phyloP scores from a whole-genome alignment of 2,113 vertebrate species.

The Nicator chloris region DNA sequence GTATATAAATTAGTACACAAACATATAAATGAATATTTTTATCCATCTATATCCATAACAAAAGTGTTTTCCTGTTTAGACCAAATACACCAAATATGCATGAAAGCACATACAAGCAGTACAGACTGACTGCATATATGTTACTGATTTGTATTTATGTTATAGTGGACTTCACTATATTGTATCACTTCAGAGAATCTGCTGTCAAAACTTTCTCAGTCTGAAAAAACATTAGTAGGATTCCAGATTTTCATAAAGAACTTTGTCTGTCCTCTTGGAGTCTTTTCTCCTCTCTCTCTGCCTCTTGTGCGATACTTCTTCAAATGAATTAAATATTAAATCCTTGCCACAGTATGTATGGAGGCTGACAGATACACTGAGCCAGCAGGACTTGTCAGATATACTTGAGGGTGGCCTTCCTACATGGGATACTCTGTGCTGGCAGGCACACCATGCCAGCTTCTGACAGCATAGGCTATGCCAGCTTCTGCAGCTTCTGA shows the following conservation, averaged over 20 bases:
- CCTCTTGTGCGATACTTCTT: background rate
- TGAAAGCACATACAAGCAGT: background rate
- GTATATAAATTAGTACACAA: background rate
- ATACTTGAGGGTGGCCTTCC: background rate
- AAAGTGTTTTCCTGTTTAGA: background rate
- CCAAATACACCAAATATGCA: background rate
- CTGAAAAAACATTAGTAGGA: background rate
- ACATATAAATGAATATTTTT: too few relatives aligned
- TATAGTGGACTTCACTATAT: background rate
- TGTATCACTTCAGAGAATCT: fast-evolving
- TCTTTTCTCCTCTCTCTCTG: background rate
- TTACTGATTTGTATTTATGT: fast-evolving
- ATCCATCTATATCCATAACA: background rate
- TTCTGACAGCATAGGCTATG: background rate
- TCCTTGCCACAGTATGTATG: background rate
- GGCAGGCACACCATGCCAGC: background rate
- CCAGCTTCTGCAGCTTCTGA: background rate
- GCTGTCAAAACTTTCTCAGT: background rate
- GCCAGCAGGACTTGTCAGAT: background rate
- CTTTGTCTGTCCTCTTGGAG: background rate
- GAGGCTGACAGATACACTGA: background rate
- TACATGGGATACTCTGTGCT: background rate
- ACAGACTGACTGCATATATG: background rate
- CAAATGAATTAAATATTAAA: background rate
- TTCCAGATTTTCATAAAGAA: background rate